Percentiles rank a stretch among this genome's conserved stretches.
These are phyloP conservation scores for Chloroceryle aenea DNA, from an alignment of 2,113 vertebrate species.

Conservation along the genomic window DNA sequence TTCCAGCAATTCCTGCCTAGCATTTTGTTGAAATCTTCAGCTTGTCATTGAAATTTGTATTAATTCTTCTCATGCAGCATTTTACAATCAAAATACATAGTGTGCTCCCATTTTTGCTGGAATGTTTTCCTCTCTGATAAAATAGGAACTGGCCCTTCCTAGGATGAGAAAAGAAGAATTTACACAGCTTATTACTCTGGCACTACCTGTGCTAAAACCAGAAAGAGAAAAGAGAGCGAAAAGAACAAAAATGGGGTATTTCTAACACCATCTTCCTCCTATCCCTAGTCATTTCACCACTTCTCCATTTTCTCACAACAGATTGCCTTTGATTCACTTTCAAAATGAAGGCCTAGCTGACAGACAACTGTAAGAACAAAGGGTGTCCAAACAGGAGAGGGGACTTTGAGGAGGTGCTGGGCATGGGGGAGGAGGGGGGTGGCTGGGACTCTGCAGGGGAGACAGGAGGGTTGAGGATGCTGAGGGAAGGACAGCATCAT, in stretches of 20 bases:
- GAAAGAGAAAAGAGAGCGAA: not conserved
- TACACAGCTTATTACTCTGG: not conserved
- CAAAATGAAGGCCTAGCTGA: slow-evolving; percentile 22
- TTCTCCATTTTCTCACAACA: slow-evolving; percentile 4
- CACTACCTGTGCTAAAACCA: not conserved
- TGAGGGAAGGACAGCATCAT: not conserved
- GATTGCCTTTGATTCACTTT: not conserved
- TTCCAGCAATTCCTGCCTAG: slow-evolving; percentile 14
- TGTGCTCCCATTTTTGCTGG: not conserved
- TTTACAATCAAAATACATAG: slow-evolving; percentile 20
- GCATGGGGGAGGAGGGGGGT: not conserved
- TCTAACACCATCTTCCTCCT: not conserved
- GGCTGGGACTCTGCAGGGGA: not conserved
- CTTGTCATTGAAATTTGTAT: not conserved
- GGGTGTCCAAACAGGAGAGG: not conserved
- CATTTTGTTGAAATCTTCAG: slow-evolving; percentile 20
- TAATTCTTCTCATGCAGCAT: slow-evolving; percentile 22
- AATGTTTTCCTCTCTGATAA: slow-evolving; percentile 2
- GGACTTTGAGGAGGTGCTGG: not conserved
- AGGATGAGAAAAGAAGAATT: not conserved
- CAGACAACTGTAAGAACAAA: not conserved
- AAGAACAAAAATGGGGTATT: not conserved
- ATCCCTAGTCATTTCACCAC: not conserved
- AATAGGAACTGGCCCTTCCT: not conserved
- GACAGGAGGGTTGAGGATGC: not conserved